phyloP scores from a whole-genome alignment of 2,888 invertebrate species.

The Agrilus cyanescens region DNA sequence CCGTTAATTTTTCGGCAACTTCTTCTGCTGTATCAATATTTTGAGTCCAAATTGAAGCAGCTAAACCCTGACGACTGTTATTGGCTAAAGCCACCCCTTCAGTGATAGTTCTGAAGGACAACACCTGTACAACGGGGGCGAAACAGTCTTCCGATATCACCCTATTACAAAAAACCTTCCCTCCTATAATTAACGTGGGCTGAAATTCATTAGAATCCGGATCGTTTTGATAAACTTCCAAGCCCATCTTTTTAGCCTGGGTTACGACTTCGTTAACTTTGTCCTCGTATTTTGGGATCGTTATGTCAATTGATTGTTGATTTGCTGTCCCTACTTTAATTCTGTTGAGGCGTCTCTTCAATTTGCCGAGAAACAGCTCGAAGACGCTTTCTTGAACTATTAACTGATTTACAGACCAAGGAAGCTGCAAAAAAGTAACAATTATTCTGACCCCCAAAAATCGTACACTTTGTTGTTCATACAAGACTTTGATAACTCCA shows the following conservation, averaged over 20 bases:
- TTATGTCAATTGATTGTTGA: constrained; percentile 38
- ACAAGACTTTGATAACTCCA: constrained; percentile 44
- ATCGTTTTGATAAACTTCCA: constrained; percentile 22
- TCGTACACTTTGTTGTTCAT: constrained; percentile 10
- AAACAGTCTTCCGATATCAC: constrained; percentile 22
- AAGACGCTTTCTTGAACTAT: constrained; percentile 43
- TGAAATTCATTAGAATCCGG: constrained; percentile 19
- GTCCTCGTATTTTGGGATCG: constrained; percentile 26
- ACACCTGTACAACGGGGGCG: constrained; percentile 35
- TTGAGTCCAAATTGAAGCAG: constrained; percentile 45
- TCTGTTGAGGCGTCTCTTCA: constrained; percentile 31
- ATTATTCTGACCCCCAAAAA: not conserved
- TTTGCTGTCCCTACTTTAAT: constrained; percentile 29
- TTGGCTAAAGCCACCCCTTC: constrained; percentile 45
- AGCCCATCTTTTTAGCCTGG: constrained; percentile 22
- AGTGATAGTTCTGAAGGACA: constrained; percentile 42
- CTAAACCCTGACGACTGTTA: constrained; percentile 39
- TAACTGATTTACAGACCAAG: constrained; percentile 39
- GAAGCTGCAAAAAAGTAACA: constrained; percentile 32
- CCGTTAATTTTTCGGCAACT: constrained; percentile 38
- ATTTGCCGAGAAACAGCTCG: constrained; percentile 33
- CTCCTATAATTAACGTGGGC: constrained; percentile 26
- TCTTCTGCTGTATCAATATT: constrained; percentile 41
- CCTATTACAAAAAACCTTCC: constrained; percentile 21
- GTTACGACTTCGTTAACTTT: constrained; percentile 19